Conservation (phyloP, 1,140 invertebrate genomes). For the Apis dorsata region DNA sequence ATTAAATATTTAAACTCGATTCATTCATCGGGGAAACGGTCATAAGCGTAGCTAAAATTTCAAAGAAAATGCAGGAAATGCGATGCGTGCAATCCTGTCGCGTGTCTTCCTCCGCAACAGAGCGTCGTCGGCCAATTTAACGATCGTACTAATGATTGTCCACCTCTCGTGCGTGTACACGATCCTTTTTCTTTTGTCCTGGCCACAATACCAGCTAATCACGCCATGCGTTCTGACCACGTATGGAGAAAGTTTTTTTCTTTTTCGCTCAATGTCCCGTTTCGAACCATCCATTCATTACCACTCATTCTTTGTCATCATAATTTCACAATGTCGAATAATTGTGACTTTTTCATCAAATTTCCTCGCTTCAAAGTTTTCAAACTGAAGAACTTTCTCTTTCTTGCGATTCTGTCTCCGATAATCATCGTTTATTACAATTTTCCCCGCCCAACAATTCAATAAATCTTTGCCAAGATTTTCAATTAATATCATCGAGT, state of each 20-base stretch:
- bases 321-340: conserved; percentile 23
- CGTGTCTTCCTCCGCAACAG: neutral
- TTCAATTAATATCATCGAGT: too few species aligned
- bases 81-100: conserved; percentile 7
- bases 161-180: neutral
- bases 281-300: too few species aligned
- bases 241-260: neutral
- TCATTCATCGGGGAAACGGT: neutral
- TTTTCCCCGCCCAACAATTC: too few species aligned
- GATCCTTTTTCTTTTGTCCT: neutral
- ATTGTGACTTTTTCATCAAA: neutral
- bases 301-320: neutral
- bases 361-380: too few species aligned
- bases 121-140: conserved; percentile 2
- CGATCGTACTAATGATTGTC: conserved; percentile 24
- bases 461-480: too few species aligned
- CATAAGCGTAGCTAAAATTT: neutral
- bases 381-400: too few species aligned
- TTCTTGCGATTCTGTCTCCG: too few species aligned
- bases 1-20: neutral
- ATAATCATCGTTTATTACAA: too few species aligned
- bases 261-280: neutral
- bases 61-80: neutral
- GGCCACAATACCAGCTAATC: conserved; percentile 27
- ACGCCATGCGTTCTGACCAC: neutral